Base-by-base conservation (phyloP, 2,113 vertebrate genomes). In the Ailuropoda melanoleuca region DNA sequence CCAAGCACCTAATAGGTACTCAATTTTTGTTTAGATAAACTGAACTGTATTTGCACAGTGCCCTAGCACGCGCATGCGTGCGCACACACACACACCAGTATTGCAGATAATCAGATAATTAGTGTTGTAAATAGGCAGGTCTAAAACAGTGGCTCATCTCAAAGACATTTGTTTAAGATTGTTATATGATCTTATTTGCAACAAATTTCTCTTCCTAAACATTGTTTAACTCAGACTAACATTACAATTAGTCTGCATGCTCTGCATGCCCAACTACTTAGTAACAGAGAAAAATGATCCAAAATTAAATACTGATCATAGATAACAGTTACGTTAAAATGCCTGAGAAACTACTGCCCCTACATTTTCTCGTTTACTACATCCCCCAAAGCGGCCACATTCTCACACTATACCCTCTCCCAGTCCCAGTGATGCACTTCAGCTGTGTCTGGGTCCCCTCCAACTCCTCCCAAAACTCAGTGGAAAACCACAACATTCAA, bases 131-230 rank as follows among this genome's bases (percentile, higher is more conserved):
- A 92, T 7, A 85, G 48, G 48, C 7, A 90, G 93, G 58, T 94
- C 88, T 95, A 85, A 93, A 88, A 88, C n/a, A 93, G 12, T 56
- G 56, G n/a, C 68, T 84, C 88, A 96, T 58, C 60, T 87, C 68
- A 50, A 90, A 90, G 37, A 70, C 19, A 88, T 84, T 4, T 91
- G 64, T 56, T 96, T 56, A 93, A 78, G 50, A 92, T 7, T 90
- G 34, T 74, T 94, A 82, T 3, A 89, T 53, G 43, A 92, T 53
- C 56, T 92, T 95, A 96, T 72, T 29, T 60, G 48, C 46, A 86
- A 88, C 19, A 95, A n/a, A 68, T 85, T 97, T 95, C 56, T 78
- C 37, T 97, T 80, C 48, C 68, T 94, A 94, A 93, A 97, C 10
- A 53, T 26, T 77, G 66, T 78, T 96, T 81, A 94, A 29, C 12